Percentiles rank a stretch among this genome's conserved stretches.
Evolutionary conservation across 2,888 invertebrate genomes (phyloP).

Genomic region (Carpatolechia fugitivella): DNA sequence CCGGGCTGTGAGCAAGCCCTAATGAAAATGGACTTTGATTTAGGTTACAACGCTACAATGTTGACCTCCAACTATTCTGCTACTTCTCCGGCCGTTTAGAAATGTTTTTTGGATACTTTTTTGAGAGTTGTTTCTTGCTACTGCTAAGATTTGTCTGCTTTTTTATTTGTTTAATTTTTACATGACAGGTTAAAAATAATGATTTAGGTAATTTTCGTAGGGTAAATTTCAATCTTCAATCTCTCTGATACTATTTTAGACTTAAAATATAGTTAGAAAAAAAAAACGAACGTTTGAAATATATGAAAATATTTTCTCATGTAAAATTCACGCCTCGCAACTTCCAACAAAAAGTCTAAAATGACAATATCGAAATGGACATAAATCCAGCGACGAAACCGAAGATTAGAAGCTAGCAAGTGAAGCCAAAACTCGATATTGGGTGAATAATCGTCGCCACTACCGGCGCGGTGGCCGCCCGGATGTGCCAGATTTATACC

Average conservation of each 20-base stretch:
- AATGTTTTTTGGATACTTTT: neutral
- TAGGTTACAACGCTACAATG: constrained; percentile 26
- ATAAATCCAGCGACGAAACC: constrained; percentile 68
- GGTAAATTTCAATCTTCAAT: too few relatives aligned
- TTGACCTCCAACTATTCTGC: neutral
- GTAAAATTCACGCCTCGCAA: constrained; percentile 7
- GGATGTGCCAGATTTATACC: constrained; percentile 77
- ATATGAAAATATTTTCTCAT: neutral
- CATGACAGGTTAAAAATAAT: too few relatives aligned
- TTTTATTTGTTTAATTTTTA: too few relatives aligned
- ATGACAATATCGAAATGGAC: constrained; percentile 30
- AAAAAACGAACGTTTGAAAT: neutral
- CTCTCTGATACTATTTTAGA: too few relatives aligned
- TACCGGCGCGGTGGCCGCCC: constrained; percentile 74
- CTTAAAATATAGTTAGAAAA: neutral
- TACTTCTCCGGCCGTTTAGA: neutral
- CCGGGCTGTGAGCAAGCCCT: constrained; percentile 38
- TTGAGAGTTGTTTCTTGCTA: neutral
- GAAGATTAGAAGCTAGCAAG: constrained; percentile 74
- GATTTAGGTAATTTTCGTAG: too few relatives aligned
- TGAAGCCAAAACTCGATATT: constrained; percentile 79
- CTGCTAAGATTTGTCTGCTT: neutral
- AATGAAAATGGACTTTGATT: constrained; percentile 53
- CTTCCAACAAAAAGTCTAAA: constrained; percentile 20
- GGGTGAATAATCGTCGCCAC: constrained; percentile 78